Percentiles rank a stretch among this genome's conserved stretches.
Conservation (phyloP, 2,113 vertebrate species). For the Heptranchias perlo region DNA sequence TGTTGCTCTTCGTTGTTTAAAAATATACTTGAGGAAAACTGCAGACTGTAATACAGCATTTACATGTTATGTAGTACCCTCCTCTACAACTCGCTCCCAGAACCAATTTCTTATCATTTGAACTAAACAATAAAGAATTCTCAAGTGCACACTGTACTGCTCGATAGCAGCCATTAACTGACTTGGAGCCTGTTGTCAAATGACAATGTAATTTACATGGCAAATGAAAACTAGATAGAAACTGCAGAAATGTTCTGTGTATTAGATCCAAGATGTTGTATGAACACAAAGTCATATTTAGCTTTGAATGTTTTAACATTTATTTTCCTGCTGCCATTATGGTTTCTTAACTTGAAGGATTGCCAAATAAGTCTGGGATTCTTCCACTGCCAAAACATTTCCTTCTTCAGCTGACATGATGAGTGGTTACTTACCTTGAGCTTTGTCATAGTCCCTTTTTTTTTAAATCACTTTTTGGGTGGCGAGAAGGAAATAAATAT, state of each 20-base stretch:
- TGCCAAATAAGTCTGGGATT: background rate
- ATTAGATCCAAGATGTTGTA: background rate
- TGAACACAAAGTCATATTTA: background rate
- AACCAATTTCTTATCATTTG: background rate
- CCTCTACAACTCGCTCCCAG: background rate
- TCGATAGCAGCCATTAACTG: background rate
- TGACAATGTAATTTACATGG: background rate
- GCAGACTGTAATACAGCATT: background rate
- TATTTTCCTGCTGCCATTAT: background rate
- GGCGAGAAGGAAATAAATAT: background rate
- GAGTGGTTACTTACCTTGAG: background rate
- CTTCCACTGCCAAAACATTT: background rate
- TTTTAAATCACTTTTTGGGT: background rate
- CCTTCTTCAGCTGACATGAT: background rate
- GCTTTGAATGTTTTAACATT: background rate
- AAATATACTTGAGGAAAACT: background rate
- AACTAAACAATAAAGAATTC: background rate
- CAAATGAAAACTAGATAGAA: background rate
- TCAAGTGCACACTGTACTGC: background rate
- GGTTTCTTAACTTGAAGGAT: background rate
- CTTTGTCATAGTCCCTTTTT: background rate
- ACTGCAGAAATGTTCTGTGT: background rate
- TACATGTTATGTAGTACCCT: background rate
- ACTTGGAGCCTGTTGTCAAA: background rate
- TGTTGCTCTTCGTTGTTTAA: background rate